A percentile compares a stretch with the other conserved stretches of the same genome.
These are phyloP conservation scores for Trematomus loennbergii DNA, from an alignment of 2,113 vertebrate species.

Conservation along the genomic window DNA sequence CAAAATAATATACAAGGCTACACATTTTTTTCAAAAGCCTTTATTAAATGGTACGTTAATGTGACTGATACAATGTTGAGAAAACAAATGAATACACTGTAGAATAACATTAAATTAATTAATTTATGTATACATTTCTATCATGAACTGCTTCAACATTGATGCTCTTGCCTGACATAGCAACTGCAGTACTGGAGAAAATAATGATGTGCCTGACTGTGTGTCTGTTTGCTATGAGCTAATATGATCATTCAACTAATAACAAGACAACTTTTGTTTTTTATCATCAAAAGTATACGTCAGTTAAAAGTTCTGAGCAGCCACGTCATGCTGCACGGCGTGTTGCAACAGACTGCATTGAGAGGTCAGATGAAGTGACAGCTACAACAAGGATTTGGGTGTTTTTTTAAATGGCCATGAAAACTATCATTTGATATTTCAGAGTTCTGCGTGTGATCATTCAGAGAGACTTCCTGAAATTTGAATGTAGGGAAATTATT, in stretches of 20 bases:
- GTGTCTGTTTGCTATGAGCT: background rate
- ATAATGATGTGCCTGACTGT: background rate
- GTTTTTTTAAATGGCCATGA: background rate
- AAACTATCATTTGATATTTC: background rate
- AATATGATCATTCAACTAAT: background rate
- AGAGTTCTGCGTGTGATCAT: background rate
- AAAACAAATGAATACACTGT: background rate
- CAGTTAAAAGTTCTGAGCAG: background rate
- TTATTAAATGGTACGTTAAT: no score
- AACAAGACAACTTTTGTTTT: background rate
- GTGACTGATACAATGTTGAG: no score
- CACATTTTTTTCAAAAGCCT: background rate
- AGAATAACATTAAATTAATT: no score
- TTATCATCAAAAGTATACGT: background rate
- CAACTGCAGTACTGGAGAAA: background rate
- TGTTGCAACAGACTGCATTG: background rate
- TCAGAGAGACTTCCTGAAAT: background rate
- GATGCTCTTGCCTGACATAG: background rate
- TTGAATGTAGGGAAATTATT: background rate
- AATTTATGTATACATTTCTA: background rate
- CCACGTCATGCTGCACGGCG: background rate
- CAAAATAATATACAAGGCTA: background rate
- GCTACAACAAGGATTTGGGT: background rate
- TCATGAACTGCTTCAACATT: background rate
- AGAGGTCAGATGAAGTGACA: conserved; percentile 6